A percentile compares a stretch with the other conserved stretches of the same genome.
These are phyloP conservation scores for Drosophila yakuba DNA, from an alignment of 1,140 invertebrate genomes.

Conservation along the genomic window DNA sequence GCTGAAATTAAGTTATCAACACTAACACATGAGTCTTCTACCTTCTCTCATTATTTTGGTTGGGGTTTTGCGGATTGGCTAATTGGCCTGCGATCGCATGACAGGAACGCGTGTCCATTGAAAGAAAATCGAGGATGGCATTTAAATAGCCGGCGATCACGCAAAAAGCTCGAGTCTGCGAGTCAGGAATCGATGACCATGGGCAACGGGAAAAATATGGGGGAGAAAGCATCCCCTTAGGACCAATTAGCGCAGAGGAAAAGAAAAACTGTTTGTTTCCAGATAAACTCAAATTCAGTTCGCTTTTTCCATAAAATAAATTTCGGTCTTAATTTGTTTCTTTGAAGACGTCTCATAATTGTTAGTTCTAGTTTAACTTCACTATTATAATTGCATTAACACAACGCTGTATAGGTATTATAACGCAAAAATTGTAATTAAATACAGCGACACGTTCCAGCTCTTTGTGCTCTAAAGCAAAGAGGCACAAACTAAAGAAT, in stretches of 20 bases:
- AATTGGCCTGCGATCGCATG: constrained; percentile 46
- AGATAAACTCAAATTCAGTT: neutral
- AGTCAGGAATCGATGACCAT: constrained; percentile 11
- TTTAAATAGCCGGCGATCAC: constrained; percentile 69
- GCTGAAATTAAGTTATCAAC: constrained; percentile 77
- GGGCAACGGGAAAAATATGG: neutral
- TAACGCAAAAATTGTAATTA: constrained; percentile 68
- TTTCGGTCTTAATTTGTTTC: too few relatives aligned
- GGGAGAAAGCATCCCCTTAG: constrained; percentile 27
- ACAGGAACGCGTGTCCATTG: constrained; percentile 56
- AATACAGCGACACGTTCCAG: constrained; percentile 70
- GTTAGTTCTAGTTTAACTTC: too few relatives aligned
- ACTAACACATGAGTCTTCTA: constrained; percentile 51
- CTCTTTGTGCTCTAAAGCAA: constrained; percentile 37
- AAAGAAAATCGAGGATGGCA: constrained; percentile 44
- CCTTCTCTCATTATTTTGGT: constrained; percentile 23
- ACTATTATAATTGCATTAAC: too few relatives aligned
- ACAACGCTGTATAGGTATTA: constrained; percentile 35
- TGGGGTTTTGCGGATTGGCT: constrained; percentile 15
- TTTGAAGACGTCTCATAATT: too few relatives aligned
- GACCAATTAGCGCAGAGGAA: constrained; percentile 8
- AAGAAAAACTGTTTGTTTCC: neutral
- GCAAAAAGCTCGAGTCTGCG: constrained; percentile 54
- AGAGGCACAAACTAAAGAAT: constrained; percentile 16
- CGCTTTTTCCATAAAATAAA: too few relatives aligned